phyloP scores from a whole-genome alignment of 1,140 invertebrate genomes.

The Heterodera schachtii region DNA sequence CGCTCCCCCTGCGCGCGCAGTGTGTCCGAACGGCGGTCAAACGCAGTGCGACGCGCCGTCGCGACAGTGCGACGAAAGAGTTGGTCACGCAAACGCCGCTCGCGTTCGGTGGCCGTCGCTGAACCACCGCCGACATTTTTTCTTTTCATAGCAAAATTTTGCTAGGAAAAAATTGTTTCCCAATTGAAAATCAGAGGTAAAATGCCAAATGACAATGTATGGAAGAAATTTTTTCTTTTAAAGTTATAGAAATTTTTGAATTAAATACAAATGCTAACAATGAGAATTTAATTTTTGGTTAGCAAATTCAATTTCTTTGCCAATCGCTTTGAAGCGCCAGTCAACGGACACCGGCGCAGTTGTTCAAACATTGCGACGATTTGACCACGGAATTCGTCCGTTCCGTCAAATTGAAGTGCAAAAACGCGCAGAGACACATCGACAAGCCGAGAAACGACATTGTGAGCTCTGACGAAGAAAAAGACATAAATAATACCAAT shows the following conservation, averaged over 20 bases:
- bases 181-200: neutral
- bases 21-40: slow-evolving; percentile 29
- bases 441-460: slow-evolving; percentile 3
- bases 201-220: neutral
- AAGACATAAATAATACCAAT: neutral
- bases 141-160: neutral
- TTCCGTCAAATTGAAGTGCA: neutral
- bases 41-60: slow-evolving; percentile 15
- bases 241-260: neutral
- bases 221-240: neutral
- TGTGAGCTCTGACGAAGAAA: slow-evolving; percentile 1
- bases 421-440: slow-evolving; percentile 18
- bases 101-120: slow-evolving; percentile 3
- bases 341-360: slow-evolving; percentile 4
- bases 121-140: neutral
- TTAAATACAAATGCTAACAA: neutral
- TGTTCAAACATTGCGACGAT: neutral
- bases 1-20: slow-evolving; percentile 21
- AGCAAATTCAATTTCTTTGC: slow-evolving; percentile 10
- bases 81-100: slow-evolving; percentile 31
- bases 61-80: slow-evolving; percentile 28
- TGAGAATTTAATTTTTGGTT: neutral
- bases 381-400: neutral
- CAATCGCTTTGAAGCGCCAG: slow-evolving; percentile 3
- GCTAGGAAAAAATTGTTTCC: neutral